Base-by-base conservation (phyloP, 2,113 vertebrate species). In the Seriola quinqueradiata region DNA sequence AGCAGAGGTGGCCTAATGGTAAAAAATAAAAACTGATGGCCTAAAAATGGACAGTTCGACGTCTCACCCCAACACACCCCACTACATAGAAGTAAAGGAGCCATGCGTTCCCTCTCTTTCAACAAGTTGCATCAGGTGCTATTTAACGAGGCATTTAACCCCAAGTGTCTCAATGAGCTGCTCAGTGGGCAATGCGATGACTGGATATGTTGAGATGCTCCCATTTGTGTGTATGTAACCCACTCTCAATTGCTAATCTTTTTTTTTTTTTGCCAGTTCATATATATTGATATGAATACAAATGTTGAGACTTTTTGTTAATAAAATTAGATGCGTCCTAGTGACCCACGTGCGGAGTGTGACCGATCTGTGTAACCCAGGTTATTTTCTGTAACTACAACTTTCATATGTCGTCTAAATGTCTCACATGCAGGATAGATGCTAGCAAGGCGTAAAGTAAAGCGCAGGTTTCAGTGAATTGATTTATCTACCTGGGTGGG, bases 141-240 rank as follows among this genome's bases (percentile, higher is more conserved):
- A 85, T 83, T 85, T 75, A 80, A 70, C 71, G 77, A 73, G 76
- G 28, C 72, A 73, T 74, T 88, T 83, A 72, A 86, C 74, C 74
- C 75, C 36, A 46, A 75, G 75, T 58, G 25, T 77, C 54, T 38
- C 58, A 44, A 14, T 71, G 12, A 77, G 64, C 77, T 28, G 77
- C 77, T 75, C 58, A 80, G 38, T 63, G 71, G 63, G 64, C 50
- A 66, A 77, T 72, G 7, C 17, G 8, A 73, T 48, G 58, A 58
- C 79, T 77, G 71, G 71, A 74, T 77, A 34, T 77, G 68, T 60
- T 82, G 67, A 63, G 71, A 36, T 73, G 48, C 71, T 85, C 68
- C 76, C 64, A 66, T 48, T 75, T 46, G 69, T 70, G 38, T 52
- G 40, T 19, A 75, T 59, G 32, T 11, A 70, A 74, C 55, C 61